Percentiles rank a stretch among this genome's conserved stretches.
Evolutionary conservation across 2,888 invertebrate genomes (phyloP).

Genomic region (Isoperla grammatica): DNA sequence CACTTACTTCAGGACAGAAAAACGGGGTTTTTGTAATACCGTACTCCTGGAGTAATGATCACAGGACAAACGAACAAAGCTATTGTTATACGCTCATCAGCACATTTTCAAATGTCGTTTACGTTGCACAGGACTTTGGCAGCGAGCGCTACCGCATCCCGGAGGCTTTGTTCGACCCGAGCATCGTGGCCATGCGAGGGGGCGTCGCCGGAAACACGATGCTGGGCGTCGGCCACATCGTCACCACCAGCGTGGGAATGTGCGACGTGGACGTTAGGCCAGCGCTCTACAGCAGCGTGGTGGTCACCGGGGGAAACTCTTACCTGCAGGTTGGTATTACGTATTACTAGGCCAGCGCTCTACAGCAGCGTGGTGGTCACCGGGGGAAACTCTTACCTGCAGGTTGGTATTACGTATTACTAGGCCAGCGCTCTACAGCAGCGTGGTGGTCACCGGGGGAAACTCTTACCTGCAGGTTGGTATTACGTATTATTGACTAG

Average conservation of each 20-base stretch:
- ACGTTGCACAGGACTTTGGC: conserved; percentile 66
- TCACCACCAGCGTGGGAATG: conserved; percentile 85
- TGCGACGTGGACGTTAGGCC: conserved; percentile 97
- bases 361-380: conserved; percentile 56
- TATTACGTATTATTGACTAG: neutral
- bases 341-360: neutral
- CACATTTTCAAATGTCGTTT: too few species aligned
- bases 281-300: conserved; percentile 91
- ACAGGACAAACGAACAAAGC: too few species aligned
- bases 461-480: conserved; percentile 76
- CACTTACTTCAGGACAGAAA: too few species aligned
- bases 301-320: conserved; percentile 93
- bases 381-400: conserved; percentile 88
- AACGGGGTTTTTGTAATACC: too few species aligned
- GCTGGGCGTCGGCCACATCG: conserved; percentile 84
- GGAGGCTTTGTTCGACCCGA: conserved; percentile 91
- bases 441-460: conserved; percentile 77
- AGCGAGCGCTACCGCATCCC: conserved; percentile 89
- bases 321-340: conserved; percentile 58
- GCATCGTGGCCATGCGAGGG: conserved; percentile 47
- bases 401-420: conserved; percentile 45
- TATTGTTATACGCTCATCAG: too few species aligned
- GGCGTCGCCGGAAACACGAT: conserved; percentile 62
- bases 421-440: neutral
- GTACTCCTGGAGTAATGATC: too few species aligned